A percentile compares a stretch with the other conserved stretches of the same genome.
phyloP scores from a whole-genome alignment of 2,113 vertebrate genomes.

The Cepphus grylle region DNA sequence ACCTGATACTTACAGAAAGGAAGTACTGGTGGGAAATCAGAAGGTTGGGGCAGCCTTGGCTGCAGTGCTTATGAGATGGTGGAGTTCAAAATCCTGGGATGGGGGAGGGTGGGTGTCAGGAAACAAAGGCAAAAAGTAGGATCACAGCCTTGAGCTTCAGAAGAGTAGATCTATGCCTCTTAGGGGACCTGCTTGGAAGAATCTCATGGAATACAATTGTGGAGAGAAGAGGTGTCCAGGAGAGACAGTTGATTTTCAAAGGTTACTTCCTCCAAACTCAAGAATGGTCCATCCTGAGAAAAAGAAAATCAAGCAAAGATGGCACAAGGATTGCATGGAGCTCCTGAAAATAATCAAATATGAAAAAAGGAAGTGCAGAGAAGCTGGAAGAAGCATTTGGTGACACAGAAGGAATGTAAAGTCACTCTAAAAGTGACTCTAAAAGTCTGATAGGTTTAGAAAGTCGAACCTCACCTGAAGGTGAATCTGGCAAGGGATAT shows the following conservation, averaged over 20 bases:
- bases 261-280: not conserved
- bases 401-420: not conserved
- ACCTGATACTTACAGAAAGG: not conserved
- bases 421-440: not conserved
- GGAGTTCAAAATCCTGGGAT: not conserved
- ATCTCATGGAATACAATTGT: not conserved
- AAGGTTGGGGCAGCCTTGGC: not conserved
- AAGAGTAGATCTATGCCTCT: not conserved
- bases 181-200: not conserved
- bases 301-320: not conserved
- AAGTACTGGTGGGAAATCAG: not conserved
- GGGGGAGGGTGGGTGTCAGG: too few species aligned
- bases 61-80: not conserved
- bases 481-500: not conserved
- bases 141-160: not conserved
- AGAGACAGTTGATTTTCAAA: not conserved
- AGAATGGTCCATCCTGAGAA: not conserved
- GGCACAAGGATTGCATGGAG: not conserved
- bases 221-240: not conserved
- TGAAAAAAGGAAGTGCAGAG: not conserved
- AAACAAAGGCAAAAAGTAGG: not conserved
- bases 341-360: not conserved
- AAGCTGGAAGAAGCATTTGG: not conserved
- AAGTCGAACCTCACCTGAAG: not conserved
- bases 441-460: not conserved